Evolutionary conservation across 2,113 vertebrate genomes (phyloP), one percentile per base, ranked within the genome.

Genomic region (Cynopterus brachyotis): DNA sequence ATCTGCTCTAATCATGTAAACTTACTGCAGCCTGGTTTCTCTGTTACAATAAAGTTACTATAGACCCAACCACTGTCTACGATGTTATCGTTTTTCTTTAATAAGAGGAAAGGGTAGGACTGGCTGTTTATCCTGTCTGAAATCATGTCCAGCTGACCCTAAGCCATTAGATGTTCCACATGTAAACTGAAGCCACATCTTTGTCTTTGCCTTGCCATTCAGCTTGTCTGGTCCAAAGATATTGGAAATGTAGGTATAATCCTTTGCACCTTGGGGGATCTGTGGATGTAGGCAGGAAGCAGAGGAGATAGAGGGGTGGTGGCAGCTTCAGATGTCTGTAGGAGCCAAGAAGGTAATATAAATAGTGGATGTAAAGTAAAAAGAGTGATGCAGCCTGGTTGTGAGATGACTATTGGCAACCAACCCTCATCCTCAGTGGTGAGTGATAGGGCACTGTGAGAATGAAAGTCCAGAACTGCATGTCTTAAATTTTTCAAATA

Each of bases 1-100:
- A 55, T 50, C 8, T 82, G 47, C 69, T 96, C 37, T 16, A 73
- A 87, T 95, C 87, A 37, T 37, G 72, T 76, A 91, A 95, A 90
- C 64, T 79, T 88, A 57, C 28, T 42, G 79, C 96, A 42, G 81
- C 97, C 89, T 96, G 32, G 96, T 95, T 93, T 96, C 90, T 93
- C 97, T 95, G 95, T 96, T 95, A 83, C n/a, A 97, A 97, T 98
- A 98, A 97, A 98, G 72, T 67, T 76, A 22, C 75, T 59, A 37
- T 94, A 97, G 95, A 94, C 40, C 72, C 81, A 73, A 66, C 45
- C 26, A 22, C 72, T 42, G 12, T 70, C 91, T 91, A 1, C 37
- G 75, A 1, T 69, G 81, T 9, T 87, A n/a, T n/a, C 17, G 57
- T 83, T 75, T 78, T 75, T 85, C 32, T 70, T 96, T 53, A 69